These are phyloP conservation scores for Pangasianodon gigas DNA, from an alignment of 2,113 vertebrate genomes.

Conservation along the genomic window DNA sequence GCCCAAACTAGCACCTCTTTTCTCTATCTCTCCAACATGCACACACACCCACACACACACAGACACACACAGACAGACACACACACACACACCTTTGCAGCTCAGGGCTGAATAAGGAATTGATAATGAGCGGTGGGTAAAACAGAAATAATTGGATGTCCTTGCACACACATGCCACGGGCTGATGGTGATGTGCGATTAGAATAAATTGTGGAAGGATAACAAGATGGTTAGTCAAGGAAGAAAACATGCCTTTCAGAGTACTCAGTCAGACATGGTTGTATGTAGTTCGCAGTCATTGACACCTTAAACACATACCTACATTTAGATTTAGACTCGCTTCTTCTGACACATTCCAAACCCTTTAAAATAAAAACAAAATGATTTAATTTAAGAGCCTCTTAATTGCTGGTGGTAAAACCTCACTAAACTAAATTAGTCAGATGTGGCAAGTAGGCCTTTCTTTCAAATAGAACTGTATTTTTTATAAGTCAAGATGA, in stretches of 20 bases:
- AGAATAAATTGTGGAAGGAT: conserved; percentile 39
- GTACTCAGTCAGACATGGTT: conserved; percentile 18
- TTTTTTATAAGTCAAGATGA: neutral
- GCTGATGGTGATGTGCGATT: conserved; percentile 56
- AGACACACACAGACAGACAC: conserved; percentile 54
- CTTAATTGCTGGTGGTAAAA: neutral
- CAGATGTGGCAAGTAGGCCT: neutral
- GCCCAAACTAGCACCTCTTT: conserved; percentile 51
- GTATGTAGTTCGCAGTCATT: neutral
- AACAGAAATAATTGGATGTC: conserved; percentile 69
- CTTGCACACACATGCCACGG: conserved; percentile 63
- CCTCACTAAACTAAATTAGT: neutral
- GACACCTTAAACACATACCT: neutral
- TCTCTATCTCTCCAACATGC: conserved; percentile 49
- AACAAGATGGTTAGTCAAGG: conserved; percentile 44
- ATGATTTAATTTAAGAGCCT: neutral
- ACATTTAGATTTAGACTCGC: neutral
- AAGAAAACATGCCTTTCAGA: conserved; percentile 30
- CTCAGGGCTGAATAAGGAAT: conserved; percentile 69
- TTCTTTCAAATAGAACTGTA: neutral
- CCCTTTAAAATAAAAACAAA: neutral
- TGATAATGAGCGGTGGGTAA: conserved; percentile 70
- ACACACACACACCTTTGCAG: conserved; percentile 65
- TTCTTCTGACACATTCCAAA: neutral
- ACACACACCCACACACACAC: conserved; percentile 52